A percentile compares a stretch with the other conserved stretches of the same genome.
These are phyloP conservation scores for Karalla daura DNA, from an alignment of 2,797 vertebrate species.

Conservation along the genomic window DNA sequence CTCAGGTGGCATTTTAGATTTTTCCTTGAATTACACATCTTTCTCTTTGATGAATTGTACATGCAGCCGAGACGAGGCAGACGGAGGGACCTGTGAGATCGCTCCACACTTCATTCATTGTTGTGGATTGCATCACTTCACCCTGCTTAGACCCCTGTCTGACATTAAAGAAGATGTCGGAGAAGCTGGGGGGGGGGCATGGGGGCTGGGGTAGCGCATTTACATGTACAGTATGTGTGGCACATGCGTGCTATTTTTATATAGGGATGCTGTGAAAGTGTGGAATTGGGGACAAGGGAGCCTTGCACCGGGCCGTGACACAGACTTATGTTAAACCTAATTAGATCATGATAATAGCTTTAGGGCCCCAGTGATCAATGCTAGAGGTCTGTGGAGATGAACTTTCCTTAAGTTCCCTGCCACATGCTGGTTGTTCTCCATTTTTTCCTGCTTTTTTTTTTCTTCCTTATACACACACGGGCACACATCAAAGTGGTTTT, in stretches of 20 bases:
- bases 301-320: constrained; percentile 86
- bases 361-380: constrained; percentile 87
- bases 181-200: constrained; percentile 6
- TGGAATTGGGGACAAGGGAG: constrained; percentile 85
- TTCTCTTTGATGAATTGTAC: background rate
- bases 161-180: constrained; percentile 56
- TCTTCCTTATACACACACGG: constrained; percentile 8
- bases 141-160: constrained; percentile 41
- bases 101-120: constrained; percentile 14
- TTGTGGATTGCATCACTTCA: constrained; percentile 24
- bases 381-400: constrained; percentile 82
- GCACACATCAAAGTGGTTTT: constrained; percentile 17
- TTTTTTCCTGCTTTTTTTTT: constrained; percentile 70
- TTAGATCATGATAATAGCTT: constrained; percentile 89
- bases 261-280: constrained; percentile 80
- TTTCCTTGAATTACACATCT: background rate
- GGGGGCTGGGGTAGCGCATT: too few species aligned
- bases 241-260: constrained; percentile 77
- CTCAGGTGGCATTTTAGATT: background rate
- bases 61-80: too few species aligned
- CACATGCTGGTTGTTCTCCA: constrained; percentile 68
- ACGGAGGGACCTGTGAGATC: constrained; percentile 18
- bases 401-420: constrained; percentile 84
- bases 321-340: constrained; percentile 88
- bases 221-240: constrained; percentile 69